Percentiles rank a stretch among this genome's conserved stretches.
Conservation (phyloP, 1,140 invertebrate species). For the Diabrotica undecimpunctata region DNA sequence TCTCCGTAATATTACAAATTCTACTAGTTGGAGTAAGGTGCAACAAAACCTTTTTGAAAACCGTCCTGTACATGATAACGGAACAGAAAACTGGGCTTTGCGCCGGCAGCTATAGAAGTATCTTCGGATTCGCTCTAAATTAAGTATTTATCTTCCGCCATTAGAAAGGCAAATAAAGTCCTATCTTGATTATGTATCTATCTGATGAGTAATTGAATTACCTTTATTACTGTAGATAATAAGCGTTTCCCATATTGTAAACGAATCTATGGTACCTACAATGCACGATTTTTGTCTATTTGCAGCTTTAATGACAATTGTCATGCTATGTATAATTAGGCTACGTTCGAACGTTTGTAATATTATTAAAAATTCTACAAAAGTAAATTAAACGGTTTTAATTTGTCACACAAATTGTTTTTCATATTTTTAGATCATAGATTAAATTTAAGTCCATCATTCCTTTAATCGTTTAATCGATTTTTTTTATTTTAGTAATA, state of each 20-base stretch:
- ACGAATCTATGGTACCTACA: neutral
- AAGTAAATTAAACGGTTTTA: too few relatives aligned
- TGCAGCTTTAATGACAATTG: neutral
- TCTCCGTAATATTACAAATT: too few relatives aligned
- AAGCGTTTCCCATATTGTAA: constrained; percentile 4
- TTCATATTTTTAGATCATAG: too few relatives aligned
- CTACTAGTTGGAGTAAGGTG: too few relatives aligned
- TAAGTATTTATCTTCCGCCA: constrained; percentile 6
- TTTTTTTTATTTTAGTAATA: too few relatives aligned
- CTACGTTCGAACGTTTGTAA: neutral
- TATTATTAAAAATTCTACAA: neutral
- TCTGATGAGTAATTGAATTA: constrained; percentile 9
- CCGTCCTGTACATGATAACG: neutral
- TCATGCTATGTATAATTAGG: neutral
- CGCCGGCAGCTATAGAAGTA: constrained; percentile 1
- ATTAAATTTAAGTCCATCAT: too few relatives aligned
- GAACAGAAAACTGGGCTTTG: neutral
- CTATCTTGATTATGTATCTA: constrained; percentile 15
- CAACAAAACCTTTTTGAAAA: too few relatives aligned
- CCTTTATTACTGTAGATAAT: constrained; percentile 6
- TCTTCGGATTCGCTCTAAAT: constrained; percentile 11
- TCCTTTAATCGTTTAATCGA: too few relatives aligned
- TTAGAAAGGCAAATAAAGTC: constrained; percentile 11
- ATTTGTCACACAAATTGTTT: too few relatives aligned
- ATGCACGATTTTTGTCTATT: neutral